phyloP scores from a whole-genome alignment of 2,888 invertebrate genomes.

The Lamproptera curius region DNA sequence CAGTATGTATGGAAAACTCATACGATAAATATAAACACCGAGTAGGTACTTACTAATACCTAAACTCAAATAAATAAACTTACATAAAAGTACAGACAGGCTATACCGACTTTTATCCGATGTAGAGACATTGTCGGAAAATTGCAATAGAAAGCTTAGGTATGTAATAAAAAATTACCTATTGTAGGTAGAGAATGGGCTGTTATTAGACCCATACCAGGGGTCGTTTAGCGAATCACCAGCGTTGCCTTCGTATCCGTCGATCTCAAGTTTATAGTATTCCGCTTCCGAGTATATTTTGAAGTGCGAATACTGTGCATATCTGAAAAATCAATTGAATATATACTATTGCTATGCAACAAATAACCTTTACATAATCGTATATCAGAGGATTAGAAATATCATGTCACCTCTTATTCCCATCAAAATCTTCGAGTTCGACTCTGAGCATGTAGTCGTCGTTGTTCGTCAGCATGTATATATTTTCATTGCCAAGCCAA shows the following conservation, averaged over 20 bases:
- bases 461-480: slow-evolving; percentile 94
- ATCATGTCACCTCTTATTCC: slow-evolving; percentile 86
- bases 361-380: no score
- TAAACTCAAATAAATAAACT: no score
- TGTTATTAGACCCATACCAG: slow-evolving; percentile 96
- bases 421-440: slow-evolving; percentile 95
- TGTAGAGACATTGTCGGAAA: not conserved
- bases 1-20: no score
- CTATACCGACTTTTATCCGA: not conserved
- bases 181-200: slow-evolving; percentile 95
- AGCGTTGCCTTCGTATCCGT: slow-evolving; percentile 94
- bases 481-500: slow-evolving; percentile 96
- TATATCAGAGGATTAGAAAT: no score
- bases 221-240: slow-evolving; percentile 95
- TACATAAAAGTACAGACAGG: no score
- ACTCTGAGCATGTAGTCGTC: slow-evolving; percentile 93
- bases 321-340: slow-evolving; percentile 81
- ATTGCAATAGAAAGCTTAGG: no score
- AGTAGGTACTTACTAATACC: no score
- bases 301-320: slow-evolving; percentile 94
- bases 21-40: no score
- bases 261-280: slow-evolving; percentile 94
- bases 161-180: slow-evolving; percentile 78
- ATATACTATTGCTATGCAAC: no score
- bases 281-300: slow-evolving; percentile 95